Evolutionary conservation across 2,797 vertebrate genomes (phyloP).

Genomic region (Phataginus tricuspis): DNA sequence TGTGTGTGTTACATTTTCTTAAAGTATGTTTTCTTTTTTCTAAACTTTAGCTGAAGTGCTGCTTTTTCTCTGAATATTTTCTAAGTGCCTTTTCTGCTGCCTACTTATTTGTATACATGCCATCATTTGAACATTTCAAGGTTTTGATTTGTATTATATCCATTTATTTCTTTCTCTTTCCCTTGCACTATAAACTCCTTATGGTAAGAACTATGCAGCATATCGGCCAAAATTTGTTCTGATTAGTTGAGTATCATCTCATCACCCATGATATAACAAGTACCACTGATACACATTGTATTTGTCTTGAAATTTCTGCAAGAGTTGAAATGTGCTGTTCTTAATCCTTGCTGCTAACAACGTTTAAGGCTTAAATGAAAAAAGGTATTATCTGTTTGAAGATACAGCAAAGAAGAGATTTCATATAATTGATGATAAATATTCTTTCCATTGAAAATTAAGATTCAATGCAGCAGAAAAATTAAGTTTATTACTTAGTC

Average conservation of each 20-base stretch:
- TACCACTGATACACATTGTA: neutral
- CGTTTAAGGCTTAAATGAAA: neutral
- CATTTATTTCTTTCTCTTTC: neutral
- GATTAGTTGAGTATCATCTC: neutral
- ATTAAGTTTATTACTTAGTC: neutral
- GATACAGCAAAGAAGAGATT: neutral
- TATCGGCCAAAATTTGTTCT: neutral
- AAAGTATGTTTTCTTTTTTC: neutral
- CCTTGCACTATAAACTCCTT: neutral
- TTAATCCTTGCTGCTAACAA: neutral
- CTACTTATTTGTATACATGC: neutral
- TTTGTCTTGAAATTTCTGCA: neutral
- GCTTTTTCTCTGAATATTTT: neutral
- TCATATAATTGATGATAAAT: neutral
- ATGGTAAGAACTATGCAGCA: neutral
- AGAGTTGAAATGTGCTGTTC: neutral
- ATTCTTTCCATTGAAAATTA: neutral
- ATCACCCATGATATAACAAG: neutral
- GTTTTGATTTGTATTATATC: neutral
- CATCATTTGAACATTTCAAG: neutral
- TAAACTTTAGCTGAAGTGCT: neutral
- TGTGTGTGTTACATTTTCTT: neutral
- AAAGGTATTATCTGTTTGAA: neutral
- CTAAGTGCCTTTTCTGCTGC: neutral
- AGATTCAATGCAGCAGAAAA: neutral